These are phyloP conservation scores for Conchocele bisecta DNA, from an alignment of 2,888 invertebrate genomes.

Conservation along the genomic window DNA sequence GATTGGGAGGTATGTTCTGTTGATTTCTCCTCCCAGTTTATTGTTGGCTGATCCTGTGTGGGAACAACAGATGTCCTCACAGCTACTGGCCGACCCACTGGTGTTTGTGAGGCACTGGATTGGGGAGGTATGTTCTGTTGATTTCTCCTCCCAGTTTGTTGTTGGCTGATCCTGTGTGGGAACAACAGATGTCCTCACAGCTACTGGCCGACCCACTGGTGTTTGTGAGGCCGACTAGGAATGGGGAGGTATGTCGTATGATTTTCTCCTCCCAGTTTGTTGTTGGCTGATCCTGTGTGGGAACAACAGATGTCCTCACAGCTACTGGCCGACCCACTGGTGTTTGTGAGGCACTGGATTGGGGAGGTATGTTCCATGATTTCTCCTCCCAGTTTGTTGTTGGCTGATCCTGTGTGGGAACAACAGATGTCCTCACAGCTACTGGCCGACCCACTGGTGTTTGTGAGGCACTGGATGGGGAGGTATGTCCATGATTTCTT, in stretches of 20 bases:
- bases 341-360: constrained; percentile 83
- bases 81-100: constrained; percentile 74
- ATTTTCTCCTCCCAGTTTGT: no score
- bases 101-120: constrained; percentile 83
- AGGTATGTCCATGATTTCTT: no score
- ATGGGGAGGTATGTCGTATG: constrained; percentile 82
- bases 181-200: constrained; percentile 57
- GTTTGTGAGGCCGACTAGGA: constrained; percentile 83
- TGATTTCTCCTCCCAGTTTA: no score
- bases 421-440: constrained; percentile 56
- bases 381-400: constrained; percentile 51
- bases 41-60: constrained; percentile 45
- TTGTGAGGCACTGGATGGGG: constrained; percentile 83
- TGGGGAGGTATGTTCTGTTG: constrained; percentile 81
- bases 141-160: no score
- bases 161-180: no score
- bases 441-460: constrained; percentile 80
- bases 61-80: constrained; percentile 58
- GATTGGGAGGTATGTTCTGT: constrained; percentile 78
- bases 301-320: constrained; percentile 61
- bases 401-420: no score
- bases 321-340: constrained; percentile 76
- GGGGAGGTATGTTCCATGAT: constrained; percentile 78
- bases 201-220: constrained; percentile 78
- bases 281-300: no score